phyloP scores from a whole-genome alignment of 2,797 vertebrate genomes.

The Spinibarbus caldwelli region DNA sequence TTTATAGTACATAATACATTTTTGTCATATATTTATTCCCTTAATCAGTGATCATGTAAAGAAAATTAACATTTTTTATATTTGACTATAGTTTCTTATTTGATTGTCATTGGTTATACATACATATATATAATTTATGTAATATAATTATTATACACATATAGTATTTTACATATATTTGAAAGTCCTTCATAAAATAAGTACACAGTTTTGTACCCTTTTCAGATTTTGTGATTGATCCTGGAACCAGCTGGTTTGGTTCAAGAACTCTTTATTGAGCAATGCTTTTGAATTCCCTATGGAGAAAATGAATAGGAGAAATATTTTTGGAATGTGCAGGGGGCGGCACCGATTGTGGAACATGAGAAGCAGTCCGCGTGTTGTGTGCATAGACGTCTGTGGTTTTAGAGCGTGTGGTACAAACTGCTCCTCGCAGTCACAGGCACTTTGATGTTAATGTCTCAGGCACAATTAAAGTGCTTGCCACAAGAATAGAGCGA shows the following conservation, averaged over 20 bases:
- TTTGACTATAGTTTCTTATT: too few species aligned
- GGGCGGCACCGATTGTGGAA: neutral
- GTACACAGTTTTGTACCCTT: neutral
- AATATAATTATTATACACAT: too few species aligned
- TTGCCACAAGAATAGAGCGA: conserved; percentile 9
- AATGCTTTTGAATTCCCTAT: neutral
- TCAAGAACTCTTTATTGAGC: neutral
- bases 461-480: conserved; percentile 68
- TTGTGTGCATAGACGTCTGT: conserved; percentile 53
- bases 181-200: neutral
- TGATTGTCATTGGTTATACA: too few species aligned
- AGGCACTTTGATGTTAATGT: too few species aligned
- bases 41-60: too few species aligned
- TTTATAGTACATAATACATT: too few species aligned
- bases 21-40: too few species aligned
- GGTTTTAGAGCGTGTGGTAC: conserved; percentile 68
- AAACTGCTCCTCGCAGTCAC: too few species aligned
- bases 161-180: too few species aligned
- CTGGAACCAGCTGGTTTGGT: neutral
- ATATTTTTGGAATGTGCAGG: neutral
- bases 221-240: neutral
- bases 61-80: too few species aligned
- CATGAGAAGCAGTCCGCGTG: neutral
- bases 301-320: neutral
- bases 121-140: too few species aligned